Evolutionary conservation across 2,888 invertebrate genomes (phyloP), one percentile per base, ranked within the genome.

Genomic region (Amblyjoppa proteus): DNA sequence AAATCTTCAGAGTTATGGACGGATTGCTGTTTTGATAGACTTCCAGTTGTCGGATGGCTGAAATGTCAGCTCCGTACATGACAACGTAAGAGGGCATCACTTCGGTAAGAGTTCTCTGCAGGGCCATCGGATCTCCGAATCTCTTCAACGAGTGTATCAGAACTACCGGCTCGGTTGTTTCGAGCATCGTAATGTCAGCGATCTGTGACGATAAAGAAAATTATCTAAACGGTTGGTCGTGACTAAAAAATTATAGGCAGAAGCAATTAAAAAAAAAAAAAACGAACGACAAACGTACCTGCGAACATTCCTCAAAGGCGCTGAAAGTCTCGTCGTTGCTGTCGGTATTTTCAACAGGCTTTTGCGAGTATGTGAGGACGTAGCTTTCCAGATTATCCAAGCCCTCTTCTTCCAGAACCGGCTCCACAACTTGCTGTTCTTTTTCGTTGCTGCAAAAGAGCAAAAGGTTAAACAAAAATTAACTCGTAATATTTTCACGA

Each of bases 11-110:
- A 20, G 94, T 93, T 0, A 95, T 93, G 0, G 91, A 89, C 31
- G 94, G 93, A 90, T 95, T 90, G 38, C 92, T 92, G 84, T 94
- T 94, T 88, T 95, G 97, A 91, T 96, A 98, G 85, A 97, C 95
- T 95, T 99, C 99, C 81, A 99, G 96, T 94, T 98, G 98, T 34
- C 99, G 95, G 9, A 99, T 97, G 31, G 98, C 97, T 0, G 97
- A 96, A 87, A 99, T 96, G 91, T 99, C 98, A 77, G 96, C 96
- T 92, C 98, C 98, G 94, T 99, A 99, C 95, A 99, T 95, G 45
- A 99, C 95, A 1, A 99, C 96, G 94, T 97, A 98, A 89, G 96
- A 96, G 0, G 99, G 99, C 70, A 95, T 95, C 5, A 97, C 92
- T 61, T 96, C 95, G 66, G 96, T 95, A 76, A 99, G 94, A 11